Conservation (phyloP, 2,113 vertebrate species). For the Alligator mississippiensis region DNA sequence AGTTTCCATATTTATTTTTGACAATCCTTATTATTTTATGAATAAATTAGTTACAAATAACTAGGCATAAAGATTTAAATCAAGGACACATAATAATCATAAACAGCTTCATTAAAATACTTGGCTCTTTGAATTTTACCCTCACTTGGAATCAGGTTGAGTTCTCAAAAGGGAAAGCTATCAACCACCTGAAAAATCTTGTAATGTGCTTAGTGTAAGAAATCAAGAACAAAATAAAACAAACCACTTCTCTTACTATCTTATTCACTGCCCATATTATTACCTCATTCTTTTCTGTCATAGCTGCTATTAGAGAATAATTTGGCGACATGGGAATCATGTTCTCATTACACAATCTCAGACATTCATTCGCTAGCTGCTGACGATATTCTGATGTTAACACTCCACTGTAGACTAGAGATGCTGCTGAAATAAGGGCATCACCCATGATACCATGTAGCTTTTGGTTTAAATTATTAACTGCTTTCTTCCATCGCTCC, state of each 20-base stretch:
- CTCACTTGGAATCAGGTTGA: neutral
- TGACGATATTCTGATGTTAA: slow-evolving; percentile 70
- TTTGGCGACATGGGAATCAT: slow-evolving; percentile 65
- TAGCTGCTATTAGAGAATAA: slow-evolving; percentile 72
- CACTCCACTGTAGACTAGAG: slow-evolving; percentile 69
- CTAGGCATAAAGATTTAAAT: neutral
- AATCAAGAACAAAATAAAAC: neutral
- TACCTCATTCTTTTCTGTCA: slow-evolving; percentile 74
- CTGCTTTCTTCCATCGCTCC: slow-evolving; percentile 72
- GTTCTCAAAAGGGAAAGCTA: neutral
- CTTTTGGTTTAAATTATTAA: slow-evolving; percentile 52
- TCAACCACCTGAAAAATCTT: neutral
- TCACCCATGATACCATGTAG: slow-evolving; percentile 68
- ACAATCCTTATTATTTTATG: neutral
- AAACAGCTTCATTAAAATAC: neutral
- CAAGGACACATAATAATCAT: neutral
- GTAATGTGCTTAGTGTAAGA: neutral
- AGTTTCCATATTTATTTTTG: neutral
- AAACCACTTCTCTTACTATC: neutral
- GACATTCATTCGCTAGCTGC: slow-evolving; percentile 63
- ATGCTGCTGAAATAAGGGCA: slow-evolving; percentile 70
- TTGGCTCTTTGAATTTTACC: neutral
- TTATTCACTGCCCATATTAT: neutral
- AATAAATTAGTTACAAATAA: neutral
- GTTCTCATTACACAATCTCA: slow-evolving; percentile 42